Percentiles rank a stretch among this genome's conserved stretches.
phyloP scores from a whole-genome alignment of 2,888 invertebrate species.

The Abrostola triplasia region DNA sequence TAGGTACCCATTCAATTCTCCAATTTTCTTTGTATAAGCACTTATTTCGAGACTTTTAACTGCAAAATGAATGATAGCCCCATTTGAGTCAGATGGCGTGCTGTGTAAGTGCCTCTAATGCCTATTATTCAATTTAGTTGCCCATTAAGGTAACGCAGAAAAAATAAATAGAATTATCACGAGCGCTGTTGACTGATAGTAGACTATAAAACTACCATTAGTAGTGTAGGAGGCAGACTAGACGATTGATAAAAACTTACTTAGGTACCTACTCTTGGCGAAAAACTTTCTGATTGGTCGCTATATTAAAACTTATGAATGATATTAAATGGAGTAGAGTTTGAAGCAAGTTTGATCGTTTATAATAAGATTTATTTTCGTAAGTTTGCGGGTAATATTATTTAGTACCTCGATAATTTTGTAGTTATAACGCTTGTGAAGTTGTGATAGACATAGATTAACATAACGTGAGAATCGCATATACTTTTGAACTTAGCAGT shows the following conservation, averaged over 20 bases:
- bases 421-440: neutral
- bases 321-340: constrained; percentile 14
- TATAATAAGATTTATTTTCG: constrained; percentile 10
- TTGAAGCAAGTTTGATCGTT: constrained; percentile 12
- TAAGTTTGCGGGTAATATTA: constrained; percentile 2
- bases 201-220: constrained; percentile 27
- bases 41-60: neutral
- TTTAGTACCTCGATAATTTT: constrained; percentile 1
- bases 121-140: constrained; percentile 18
- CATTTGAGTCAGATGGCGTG: constrained; percentile 14
- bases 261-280: constrained; percentile 1
- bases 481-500: neutral
- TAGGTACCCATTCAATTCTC: neutral
- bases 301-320: constrained; percentile 16
- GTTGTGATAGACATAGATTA: neutral
- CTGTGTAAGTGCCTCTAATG: constrained; percentile 7
- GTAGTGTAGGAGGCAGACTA: constrained; percentile 19
- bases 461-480: neutral
- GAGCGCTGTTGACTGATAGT: constrained; percentile 17
- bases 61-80: constrained; percentile 4
- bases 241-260: constrained; percentile 7
- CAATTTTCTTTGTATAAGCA: neutral
- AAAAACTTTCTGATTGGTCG: constrained; percentile 4
- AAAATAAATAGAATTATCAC: constrained; percentile 14
- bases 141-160: constrained; percentile 27